Evolutionary conservation across 2,113 vertebrate genomes (phyloP).

Genomic region (Siniperca knerii): DNA sequence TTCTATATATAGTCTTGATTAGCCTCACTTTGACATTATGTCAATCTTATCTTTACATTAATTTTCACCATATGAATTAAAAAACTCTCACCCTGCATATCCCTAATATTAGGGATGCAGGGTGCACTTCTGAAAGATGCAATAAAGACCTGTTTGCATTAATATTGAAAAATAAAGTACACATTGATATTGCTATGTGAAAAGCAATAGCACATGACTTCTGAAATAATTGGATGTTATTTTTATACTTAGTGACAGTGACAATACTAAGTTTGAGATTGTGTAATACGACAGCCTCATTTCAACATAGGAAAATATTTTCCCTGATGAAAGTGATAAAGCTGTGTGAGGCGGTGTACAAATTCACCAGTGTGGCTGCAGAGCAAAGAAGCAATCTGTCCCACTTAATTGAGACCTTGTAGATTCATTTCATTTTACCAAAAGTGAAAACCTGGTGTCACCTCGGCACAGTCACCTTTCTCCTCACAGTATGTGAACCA

Average conservation of each 20-base stretch:
- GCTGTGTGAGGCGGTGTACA: not conserved
- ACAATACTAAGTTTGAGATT: not conserved
- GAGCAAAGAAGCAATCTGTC: not conserved
- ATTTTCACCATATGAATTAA: not conserved
- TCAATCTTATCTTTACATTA: not conserved
- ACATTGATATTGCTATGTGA: not conserved
- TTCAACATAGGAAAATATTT: constrained; percentile 8
- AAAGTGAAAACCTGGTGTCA: not conserved
- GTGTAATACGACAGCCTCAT: constrained; percentile 7
- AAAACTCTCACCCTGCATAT: not conserved
- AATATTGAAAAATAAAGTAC: not conserved
- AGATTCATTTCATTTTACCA: not conserved
- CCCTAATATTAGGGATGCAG: not conserved
- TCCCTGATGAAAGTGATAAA: constrained; percentile 19
- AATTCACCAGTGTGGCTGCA: not conserved
- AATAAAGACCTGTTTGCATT: not conserved
- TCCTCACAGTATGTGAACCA: not conserved
- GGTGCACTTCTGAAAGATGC: not conserved
- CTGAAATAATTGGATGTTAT: not conserved
- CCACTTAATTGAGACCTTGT: not conserved
- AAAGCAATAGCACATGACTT: not conserved
- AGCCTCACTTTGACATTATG: not conserved
- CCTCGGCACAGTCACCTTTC: not conserved
- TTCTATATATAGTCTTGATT: not conserved
- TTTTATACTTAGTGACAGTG: constrained; percentile 5